Evolutionary conservation across 2,113 vertebrate species (phyloP).

Genomic region (Gila orcuttii): DNA sequence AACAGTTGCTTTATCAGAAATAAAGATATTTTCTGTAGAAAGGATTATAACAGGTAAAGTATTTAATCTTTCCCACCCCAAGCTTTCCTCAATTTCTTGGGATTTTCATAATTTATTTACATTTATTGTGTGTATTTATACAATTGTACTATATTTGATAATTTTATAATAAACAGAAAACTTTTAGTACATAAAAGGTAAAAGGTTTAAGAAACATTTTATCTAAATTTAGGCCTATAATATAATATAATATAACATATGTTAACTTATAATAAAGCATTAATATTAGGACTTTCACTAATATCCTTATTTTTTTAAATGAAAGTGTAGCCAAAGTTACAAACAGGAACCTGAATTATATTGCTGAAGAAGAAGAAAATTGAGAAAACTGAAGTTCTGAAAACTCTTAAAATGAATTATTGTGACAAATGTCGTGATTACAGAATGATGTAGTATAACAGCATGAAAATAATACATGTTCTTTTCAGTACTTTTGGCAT

Average conservation of each 20-base stretch:
- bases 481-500: constrained; percentile 89
- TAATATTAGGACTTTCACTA: background rate
- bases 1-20: constrained; percentile 97
- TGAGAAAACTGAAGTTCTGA: no score
- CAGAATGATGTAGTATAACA: background rate
- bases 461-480: background rate
- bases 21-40: constrained; percentile 94
- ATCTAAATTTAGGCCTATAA: no score
- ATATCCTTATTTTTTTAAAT: no score
- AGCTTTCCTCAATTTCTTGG: background rate
- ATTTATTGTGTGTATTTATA: background rate
- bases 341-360: background rate
- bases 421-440: background rate
- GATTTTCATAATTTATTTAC: background rate
- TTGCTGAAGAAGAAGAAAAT: background rate
- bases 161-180: background rate
- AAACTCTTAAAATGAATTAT: no score
- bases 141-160: background rate
- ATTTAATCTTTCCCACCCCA: background rate
- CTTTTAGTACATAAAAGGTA: no score
- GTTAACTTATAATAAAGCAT: background rate
- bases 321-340: background rate
- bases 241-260: no score
- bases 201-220: no score
- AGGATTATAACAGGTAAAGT: constrained; percentile 92